Evolutionary conservation across 2,888 invertebrate genomes (phyloP).

Genomic region (Zele albiditarsus): DNA sequence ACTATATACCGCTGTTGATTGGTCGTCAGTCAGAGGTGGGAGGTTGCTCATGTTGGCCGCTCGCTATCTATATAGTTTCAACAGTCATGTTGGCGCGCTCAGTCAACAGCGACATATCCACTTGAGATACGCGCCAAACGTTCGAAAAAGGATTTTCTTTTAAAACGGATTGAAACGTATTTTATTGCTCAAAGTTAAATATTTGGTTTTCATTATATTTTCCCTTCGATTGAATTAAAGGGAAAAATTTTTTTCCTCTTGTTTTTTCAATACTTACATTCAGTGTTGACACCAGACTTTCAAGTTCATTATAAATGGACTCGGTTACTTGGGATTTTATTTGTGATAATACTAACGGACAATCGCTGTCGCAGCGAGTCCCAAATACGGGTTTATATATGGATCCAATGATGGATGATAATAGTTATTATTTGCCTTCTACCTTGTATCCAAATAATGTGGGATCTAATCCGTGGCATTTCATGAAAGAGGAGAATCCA

Average conservation of each 20-base stretch:
- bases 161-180: background rate
- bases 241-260: background rate
- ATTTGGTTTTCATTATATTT: background rate
- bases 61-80: conserved; percentile 63
- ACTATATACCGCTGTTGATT: background rate
- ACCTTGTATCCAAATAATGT: conserved; percentile 60
- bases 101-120: conserved; percentile 56
- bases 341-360: conserved; percentile 25
- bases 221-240: background rate
- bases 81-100: conserved; percentile 66
- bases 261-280: background rate
- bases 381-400: conserved; percentile 62
- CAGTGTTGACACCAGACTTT: background rate
- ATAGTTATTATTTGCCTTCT: conserved; percentile 64
- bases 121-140: conserved; percentile 13
- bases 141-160: conserved; percentile 13
- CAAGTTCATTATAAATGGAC: conserved; percentile 25
- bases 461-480: conserved; percentile 58
- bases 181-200: conserved; percentile 10
- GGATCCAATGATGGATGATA: conserved; percentile 63
- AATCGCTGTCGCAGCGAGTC: conserved; percentile 67
- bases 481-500: conserved; percentile 63
- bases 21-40: conserved; percentile 21
- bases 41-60: conserved; percentile 20
- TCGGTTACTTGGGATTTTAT: conserved; percentile 28